Conservation (phyloP, 2,888 invertebrate genomes). For the Chouioia cunea region DNA sequence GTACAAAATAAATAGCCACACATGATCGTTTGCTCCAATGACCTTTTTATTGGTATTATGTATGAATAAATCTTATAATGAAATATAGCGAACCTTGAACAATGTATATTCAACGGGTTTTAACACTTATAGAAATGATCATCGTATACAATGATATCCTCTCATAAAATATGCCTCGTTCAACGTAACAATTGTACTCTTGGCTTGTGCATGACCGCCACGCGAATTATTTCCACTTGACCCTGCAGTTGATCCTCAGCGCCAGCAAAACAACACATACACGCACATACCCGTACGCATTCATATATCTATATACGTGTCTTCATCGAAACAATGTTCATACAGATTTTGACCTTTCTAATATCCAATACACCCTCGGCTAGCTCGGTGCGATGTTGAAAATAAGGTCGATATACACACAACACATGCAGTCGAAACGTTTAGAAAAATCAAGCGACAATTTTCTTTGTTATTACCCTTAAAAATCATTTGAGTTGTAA, state of each 20-base stretch:
- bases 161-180: conserved; percentile 13
- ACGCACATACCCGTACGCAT: conserved; percentile 5
- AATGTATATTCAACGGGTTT: conserved; percentile 28
- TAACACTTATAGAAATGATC: conserved; percentile 19
- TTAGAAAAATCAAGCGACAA: conserved; percentile 23
- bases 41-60: conserved; percentile 34
- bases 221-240: conserved; percentile 23
- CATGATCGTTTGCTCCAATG: background rate
- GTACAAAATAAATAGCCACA: conserved; percentile 34
- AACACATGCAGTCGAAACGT: conserved; percentile 27
- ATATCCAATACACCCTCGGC: background rate
- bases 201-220: conserved; percentile 5
- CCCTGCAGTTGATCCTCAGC: conserved; percentile 31
- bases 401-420: conserved; percentile 19
- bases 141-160: conserved; percentile 36
- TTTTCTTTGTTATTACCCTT: conserved; percentile 4
- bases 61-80: conserved; percentile 42
- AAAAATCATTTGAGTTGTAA: conserved; percentile 1
- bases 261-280: no score
- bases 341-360: background rate
- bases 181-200: conserved; percentile 28
- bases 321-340: background rate
- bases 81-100: conserved; percentile 33
- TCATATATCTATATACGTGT: background rate
- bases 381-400: background rate